Base-by-base conservation (phyloP, 2,797 vertebrate species). In the Diceros bicornis region DNA sequence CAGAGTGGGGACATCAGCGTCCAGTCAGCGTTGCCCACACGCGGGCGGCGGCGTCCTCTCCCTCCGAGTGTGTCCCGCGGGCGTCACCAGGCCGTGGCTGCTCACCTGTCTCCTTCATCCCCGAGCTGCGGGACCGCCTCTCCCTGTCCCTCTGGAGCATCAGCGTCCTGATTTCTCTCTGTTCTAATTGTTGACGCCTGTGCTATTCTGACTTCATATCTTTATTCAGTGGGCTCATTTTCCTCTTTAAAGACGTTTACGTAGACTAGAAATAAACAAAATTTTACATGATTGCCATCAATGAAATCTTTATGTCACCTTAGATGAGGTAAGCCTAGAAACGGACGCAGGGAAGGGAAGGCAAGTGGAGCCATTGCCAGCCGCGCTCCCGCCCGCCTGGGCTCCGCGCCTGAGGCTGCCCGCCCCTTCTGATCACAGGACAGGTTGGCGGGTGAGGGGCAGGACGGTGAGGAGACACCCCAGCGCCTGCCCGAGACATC, bases 91-190 rank as follows among this genome's bases (percentile, higher is more conserved):
- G 50, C 50, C 0, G 13, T 52, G 47, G 50, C 50, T 52, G 50
- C 8, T 2, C 16, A 0, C 29, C 74, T n/a, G 10, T 1, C 10
- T 7, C 7, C 11, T 18, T 32, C 1, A 0, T 34, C 6, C 37
- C 21, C 34, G 4, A 25, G 41, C 1, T 0, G 23, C 1, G 0
- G 44, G 47, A 17, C 0, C 13, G 0, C 23, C 1, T 7, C 23
- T 16, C 10, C 32, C 50, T 13, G 4, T 37, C 2, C 72, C 18
- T 3, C 13, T 2, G 2, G 23, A 9, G 17, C 0, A 14, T 7
- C 59, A 12, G 68, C 8, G 2, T 61, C 20, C 0, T 44, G 3
- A 13, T 27, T n/a, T 25, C 78, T 77, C 32, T 37, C 12, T 1
- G 23, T 4, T 57, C 59, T 16, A 0, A 8, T 3, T 29, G 25